Base-by-base conservation (phyloP, 2,797 vertebrate genomes). In the Coracias cyanogaster region DNA sequence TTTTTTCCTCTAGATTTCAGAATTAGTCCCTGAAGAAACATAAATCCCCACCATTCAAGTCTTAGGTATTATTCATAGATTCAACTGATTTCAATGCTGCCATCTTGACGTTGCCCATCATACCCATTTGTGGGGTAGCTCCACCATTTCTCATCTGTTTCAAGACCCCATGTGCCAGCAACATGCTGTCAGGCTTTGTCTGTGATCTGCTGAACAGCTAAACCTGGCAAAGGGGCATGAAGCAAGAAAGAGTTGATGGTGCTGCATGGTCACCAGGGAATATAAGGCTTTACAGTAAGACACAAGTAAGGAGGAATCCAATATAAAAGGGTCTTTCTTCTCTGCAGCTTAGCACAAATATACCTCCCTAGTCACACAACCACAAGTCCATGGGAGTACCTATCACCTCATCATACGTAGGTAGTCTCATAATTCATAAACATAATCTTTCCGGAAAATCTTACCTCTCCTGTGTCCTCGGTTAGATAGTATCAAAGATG, bases 401-500 rank as follows among this genome's bases (percentile, higher is more conserved):
- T 54, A 7, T 80, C 11, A 31, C 13, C 4, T 57, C 12, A 9
- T 52, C 37, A 24, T 45, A 35, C 3, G 0, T 18, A 24, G 10
- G 24, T 57, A 52, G 25, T 78, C 45, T 54, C 58, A 25, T 52
- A 72, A 79, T 64, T 69, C 31, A 66, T 49, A 81, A 89, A 49
- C 17, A 41, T 57, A 69, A 55, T 73, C 2, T 73, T 69, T 62
- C 35, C 62, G 21, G 37, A 79, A 90, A 82, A 45, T 67, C 45
- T 58, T 93, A 96, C 96, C 94, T 89, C 31, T 93, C 29, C 65
- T 87, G 2, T 88, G 86, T 74, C 93, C 96, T 84, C 6, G 67
- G 71, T 95, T 95, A n/a, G 96, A 95, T 28, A 96, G 43, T 73
- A 90, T 92, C 77, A 96, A 90, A 89, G 96, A 97, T 0, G 91